Percentiles rank a stretch among this genome's conserved stretches.
Evolutionary conservation across 2,888 invertebrate genomes (phyloP).

Genomic region (Minunthozetes semirufus): DNA sequence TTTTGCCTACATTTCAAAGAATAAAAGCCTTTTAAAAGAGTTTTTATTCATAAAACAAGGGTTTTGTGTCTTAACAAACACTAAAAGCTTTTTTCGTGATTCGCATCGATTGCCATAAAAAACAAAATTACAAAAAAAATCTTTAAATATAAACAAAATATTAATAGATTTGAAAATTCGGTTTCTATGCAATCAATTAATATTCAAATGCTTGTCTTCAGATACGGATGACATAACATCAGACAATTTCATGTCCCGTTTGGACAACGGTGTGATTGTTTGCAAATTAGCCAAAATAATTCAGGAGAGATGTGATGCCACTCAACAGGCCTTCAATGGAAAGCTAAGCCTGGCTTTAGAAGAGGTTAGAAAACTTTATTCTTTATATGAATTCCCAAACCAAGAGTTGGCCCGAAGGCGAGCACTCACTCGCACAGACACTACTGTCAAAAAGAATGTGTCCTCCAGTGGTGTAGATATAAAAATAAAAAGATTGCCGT

Average conservation of each 20-base stretch:
- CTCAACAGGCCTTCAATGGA: conserved; percentile 27
- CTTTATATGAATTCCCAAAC: conserved; percentile 3
- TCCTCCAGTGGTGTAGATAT: background rate
- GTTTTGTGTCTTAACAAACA: background rate
- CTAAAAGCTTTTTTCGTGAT: background rate
- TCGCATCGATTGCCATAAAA: background rate
- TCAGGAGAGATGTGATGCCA: conserved; percentile 55
- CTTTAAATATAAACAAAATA: background rate
- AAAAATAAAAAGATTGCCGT: background rate
- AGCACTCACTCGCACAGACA: conserved; percentile 13
- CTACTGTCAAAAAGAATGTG: background rate
- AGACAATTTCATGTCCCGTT: conserved; percentile 69
- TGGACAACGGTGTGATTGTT: conserved; percentile 75
- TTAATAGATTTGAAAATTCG: background rate
- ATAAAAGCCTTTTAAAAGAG: background rate
- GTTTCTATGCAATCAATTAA: background rate
- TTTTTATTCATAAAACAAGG: background rate
- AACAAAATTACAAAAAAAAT: background rate
- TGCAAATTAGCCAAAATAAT: conserved; percentile 73
- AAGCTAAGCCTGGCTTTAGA: conserved; percentile 5
- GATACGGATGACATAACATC: conserved; percentile 54
- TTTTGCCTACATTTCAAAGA: too few relatives aligned
- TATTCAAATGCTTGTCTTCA: background rate
- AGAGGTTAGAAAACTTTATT: conserved; percentile 28
- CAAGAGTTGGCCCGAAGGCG: background rate